Evolutionary conservation across 2,113 vertebrate genomes (phyloP), one percentile per base, ranked within the genome.

Genomic region (Gorsachius goisagi): DNA sequence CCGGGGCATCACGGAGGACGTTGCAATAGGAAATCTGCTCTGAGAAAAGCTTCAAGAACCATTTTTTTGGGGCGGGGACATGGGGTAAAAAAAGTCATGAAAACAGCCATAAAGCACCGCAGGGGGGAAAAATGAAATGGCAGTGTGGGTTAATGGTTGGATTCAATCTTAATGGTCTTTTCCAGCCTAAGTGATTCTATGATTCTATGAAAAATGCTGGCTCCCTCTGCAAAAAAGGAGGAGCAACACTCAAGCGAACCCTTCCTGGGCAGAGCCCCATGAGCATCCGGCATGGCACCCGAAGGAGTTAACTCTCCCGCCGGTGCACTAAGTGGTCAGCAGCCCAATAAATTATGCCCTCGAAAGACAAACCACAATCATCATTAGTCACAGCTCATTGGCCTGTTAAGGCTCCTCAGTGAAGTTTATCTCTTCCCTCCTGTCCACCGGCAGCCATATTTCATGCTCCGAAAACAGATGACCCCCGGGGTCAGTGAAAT

Each of bases 321-420:
- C 89, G 39, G 96, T 50, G 84, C 89, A 85, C 84, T 97, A 97
- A 97, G 95, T 96, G 97, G 95, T 97, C 96, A 97, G 97, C 92
- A 97, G 96, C 95, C 97, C 97, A 97, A 98, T 98, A 98, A 98
- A 98, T 98, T 97, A 97, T 53, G 95, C 95, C 77, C 93, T 72
- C 33, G 47, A 97, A 96, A 97, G 95, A 99, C 98, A 98, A 98
- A 98, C 98, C 98, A 86, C 97, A 98, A 98, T 98, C 98, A 98
- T 97, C 98, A 99, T 99, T 98, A 99, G 98, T 99, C 98, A 98
- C 97, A 97, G 98, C 98, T 98, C 97, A 98, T 98, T 98, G 98
- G 98, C 97, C 95, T 97, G 97, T 98, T 98, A 98, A 97, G 97
- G 96, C 98, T 98, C 98, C 97, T 97, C 98, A 91, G 89, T 86